Percentiles rank a stretch among this genome's conserved stretches.
phyloP scores from a whole-genome alignment of 2,797 vertebrate species.

The Falco cherrug region DNA sequence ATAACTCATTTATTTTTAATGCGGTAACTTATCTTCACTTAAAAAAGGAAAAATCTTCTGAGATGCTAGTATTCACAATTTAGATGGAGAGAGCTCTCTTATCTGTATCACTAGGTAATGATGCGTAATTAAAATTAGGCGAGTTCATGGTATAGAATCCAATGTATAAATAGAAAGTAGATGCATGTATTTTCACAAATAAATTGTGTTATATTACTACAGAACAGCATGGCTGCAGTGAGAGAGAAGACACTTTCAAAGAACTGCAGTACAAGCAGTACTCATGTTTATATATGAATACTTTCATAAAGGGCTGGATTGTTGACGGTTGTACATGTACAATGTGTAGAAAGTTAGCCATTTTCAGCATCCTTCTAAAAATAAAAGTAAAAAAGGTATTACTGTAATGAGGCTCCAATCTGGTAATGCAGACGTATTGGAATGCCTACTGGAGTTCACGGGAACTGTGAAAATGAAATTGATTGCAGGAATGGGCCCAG shows the following conservation, averaged over 20 bases:
- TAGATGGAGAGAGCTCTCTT: neutral
- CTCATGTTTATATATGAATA: neutral
- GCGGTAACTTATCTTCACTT: conserved; percentile 46
- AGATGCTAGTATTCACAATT: neutral
- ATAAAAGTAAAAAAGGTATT: conserved; percentile 36
- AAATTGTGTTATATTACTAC: neutral
- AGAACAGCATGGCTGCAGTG: neutral
- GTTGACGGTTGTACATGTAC: neutral
- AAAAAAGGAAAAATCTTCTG: conserved; percentile 31
- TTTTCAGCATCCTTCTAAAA: conserved; percentile 56
- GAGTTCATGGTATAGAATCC: neutral
- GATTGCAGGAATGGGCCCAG: neutral
- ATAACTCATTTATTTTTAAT: conserved; percentile 73
- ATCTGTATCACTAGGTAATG: neutral
- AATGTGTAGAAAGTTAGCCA: conserved; percentile 16
- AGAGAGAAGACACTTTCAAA: conserved; percentile 4
- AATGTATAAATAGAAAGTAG: neutral
- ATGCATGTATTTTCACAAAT: neutral
- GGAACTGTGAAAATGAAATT: conserved; percentile 38
- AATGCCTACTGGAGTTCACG: conserved; percentile 25
- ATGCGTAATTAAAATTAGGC: neutral
- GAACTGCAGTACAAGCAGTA: neutral
- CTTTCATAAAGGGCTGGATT: conserved; percentile 28
- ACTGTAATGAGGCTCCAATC: conserved; percentile 23
- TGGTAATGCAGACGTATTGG: conserved; percentile 8